These are phyloP conservation scores for Myotis daubentonii DNA, from an alignment of 2,797 vertebrate genomes.

Conservation along the genomic window DNA sequence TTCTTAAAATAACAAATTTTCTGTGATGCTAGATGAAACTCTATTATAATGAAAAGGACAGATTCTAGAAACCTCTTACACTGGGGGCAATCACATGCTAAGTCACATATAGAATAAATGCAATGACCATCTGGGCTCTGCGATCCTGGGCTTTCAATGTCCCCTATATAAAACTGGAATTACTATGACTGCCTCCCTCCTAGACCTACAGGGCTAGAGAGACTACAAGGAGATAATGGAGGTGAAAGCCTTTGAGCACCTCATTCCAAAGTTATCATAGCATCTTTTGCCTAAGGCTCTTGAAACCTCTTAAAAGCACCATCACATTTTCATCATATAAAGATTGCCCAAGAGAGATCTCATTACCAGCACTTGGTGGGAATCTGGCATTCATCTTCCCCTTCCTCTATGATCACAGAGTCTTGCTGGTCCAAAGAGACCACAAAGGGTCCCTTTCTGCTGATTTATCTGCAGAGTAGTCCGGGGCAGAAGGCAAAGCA, in stretches of 20 bases:
- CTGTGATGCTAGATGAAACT: neutral
- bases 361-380: constrained; percentile 65
- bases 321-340: constrained; percentile 69
- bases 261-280: constrained; percentile 64
- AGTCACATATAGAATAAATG: neutral
- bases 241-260: constrained; percentile 46
- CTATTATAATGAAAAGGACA: neutral
- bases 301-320: constrained; percentile 75
- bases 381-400: constrained; percentile 61
- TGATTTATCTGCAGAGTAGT: neutral
- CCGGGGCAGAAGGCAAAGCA: neutral
- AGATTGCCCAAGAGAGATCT: constrained; percentile 73
- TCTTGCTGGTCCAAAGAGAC: constrained; percentile 57
- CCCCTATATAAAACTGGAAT: neutral
- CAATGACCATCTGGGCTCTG: neutral
- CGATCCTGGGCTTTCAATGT: neutral
- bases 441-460: constrained; percentile 60
- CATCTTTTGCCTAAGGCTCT: constrained; percentile 74
- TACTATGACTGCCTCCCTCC: neutral
- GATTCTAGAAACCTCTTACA: neutral
- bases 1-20: neutral
- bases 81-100: neutral
- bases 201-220: neutral
- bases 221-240: constrained; percentile 57
- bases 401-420: constrained; percentile 70